Percentiles rank a stretch among this genome's conserved stretches.
Conservation (phyloP, 1,140 invertebrate genomes). For the Eriosoma lanigerum region DNA sequence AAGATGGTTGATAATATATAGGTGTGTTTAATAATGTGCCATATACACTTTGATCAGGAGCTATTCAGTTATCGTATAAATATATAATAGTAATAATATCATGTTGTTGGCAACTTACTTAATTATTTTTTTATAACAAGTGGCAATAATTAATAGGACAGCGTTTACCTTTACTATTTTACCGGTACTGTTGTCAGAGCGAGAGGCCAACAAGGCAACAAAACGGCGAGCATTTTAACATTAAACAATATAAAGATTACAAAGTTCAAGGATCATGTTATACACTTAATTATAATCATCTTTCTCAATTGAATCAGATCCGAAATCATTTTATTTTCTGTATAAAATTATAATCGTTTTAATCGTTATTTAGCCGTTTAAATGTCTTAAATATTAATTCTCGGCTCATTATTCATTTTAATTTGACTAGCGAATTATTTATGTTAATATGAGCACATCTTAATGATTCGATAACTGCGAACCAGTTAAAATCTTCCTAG, state of each 20-base stretch:
- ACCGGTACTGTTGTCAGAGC: background rate
- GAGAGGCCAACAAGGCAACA: background rate
- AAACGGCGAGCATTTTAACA: background rate
- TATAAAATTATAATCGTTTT: too few species aligned
- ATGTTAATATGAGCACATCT: background rate
- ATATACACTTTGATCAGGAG: too few species aligned
- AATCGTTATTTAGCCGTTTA: too few species aligned
- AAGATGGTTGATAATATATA: too few species aligned
- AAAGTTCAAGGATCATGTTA: slow-evolving; percentile 41
- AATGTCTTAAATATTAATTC: background rate
- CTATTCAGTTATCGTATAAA: background rate
- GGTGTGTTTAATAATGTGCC: too few species aligned
- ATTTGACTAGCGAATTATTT: background rate
- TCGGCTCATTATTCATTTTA: background rate
- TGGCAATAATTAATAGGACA: too few species aligned
- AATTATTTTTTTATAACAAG: too few species aligned
- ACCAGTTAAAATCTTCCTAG: background rate
- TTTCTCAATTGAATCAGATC: background rate
- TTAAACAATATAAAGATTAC: too few species aligned
- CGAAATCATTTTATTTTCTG: too few species aligned
- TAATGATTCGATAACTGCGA: background rate
- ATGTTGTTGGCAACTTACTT: background rate
- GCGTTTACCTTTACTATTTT: too few species aligned
- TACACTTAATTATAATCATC: background rate
- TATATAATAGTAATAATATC: too few species aligned